Conservation (phyloP, 1,140 invertebrate genomes). For the Dolichoris vasculosae region DNA sequence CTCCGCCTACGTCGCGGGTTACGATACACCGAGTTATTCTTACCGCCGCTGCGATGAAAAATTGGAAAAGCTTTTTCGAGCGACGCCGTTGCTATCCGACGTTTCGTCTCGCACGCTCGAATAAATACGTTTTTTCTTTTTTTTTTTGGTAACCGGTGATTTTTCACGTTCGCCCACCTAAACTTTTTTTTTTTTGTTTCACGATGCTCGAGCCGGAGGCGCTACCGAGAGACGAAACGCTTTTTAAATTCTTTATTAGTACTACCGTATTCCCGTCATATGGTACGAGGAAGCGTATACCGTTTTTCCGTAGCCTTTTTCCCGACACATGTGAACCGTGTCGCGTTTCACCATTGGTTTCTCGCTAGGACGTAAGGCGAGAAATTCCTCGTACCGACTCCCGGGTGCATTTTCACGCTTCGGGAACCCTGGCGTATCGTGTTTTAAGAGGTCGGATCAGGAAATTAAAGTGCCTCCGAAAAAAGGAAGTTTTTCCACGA, state of each 20-base stretch:
- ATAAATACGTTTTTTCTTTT: not conserved
- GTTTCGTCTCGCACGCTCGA: not conserved
- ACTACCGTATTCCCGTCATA: not conserved
- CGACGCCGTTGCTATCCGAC: not conserved
- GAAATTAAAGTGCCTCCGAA: slow-evolving; percentile 24
- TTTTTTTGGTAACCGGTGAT: not conserved
- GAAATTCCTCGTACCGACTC: slow-evolving; percentile 32
- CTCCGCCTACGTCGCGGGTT: no score
- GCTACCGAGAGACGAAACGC: no score
- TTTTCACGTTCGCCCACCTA: not conserved
- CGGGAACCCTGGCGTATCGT: not conserved
- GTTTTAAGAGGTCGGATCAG: not conserved
- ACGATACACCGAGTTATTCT: not conserved
- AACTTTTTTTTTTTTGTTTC: not conserved
- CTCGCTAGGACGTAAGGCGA: not conserved
- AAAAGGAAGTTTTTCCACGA: slow-evolving; percentile 10
- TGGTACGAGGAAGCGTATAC: not conserved
- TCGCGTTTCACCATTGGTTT: slow-evolving; percentile 23
- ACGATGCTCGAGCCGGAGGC: not conserved
- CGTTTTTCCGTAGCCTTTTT: not conserved
- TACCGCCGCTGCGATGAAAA: not conserved
- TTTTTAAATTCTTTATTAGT: slow-evolving; percentile 13
- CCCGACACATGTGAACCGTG: slow-evolving; percentile 17
- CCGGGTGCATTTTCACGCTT: slow-evolving; percentile 29
- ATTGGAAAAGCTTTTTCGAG: not conserved